Evolutionary conservation across 1,140 invertebrate species (phyloP), one percentile per base, ranked within the genome.

Genomic region (Planococcus citri): DNA sequence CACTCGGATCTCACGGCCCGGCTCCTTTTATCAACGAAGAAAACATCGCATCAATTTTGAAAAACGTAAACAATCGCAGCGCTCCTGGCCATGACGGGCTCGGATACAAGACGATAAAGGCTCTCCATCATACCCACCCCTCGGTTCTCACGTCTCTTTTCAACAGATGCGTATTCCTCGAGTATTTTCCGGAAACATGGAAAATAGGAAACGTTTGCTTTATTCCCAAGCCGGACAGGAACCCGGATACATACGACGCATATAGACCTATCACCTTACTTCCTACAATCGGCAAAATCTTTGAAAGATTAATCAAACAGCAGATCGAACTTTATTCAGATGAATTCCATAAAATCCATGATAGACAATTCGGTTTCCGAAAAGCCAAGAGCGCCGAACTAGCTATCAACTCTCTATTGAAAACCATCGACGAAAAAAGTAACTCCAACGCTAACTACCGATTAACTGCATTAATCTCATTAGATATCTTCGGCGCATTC

Each of bases 401-500:
- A 27, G 20, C 10, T 24, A 17, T 64, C 22, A 4, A 27, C n/a
- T n/a, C 21, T 4, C 10, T 64, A 9, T 64, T 17, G 10, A 9
- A 25, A 64, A 41, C n/a, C 9, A 41, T n/a, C 37, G 9, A n/a
- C 37, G 41, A 51, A 17, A 3, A 17, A 17, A 25, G 10, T 24
- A 9, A 25, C 60, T 17, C 3, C 60, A n/a, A 21, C 22, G 10
- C 8, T 24, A 10, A 64, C 3, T 17, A 25, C 60, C 17, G 3
- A 20, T 17, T 69, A n/a, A 25, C 25, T 17, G 69, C 12, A n/a
- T 29, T 25, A 21, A 22, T 69, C 17, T 69, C 57, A 14, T 20
- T 69, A 1, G 69, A 69, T 14, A 69, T 69, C n/a, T 10, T n/a
- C 12, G 69, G 69, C 21, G 69, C 21, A 21, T 69, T 69, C 57